These are phyloP conservation scores for Patella depressa DNA, from an alignment of 2,888 invertebrate species.

Conservation along the genomic window DNA sequence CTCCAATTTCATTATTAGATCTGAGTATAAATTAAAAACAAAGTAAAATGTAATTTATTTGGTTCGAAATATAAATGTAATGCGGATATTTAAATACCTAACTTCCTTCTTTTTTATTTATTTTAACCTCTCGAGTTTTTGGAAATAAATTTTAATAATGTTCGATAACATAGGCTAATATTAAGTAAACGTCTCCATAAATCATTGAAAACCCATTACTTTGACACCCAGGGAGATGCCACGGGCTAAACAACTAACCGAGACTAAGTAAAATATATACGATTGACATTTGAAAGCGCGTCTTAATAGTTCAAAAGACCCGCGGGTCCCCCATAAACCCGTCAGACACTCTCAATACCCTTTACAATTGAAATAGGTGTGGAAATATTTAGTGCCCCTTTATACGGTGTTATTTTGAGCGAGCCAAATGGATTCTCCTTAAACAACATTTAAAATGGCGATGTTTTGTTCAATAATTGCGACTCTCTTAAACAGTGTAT, in stretches of 20 bases:
- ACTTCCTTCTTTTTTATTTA: background rate
- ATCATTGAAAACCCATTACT: slow-evolving; percentile 1
- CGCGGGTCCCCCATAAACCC: slow-evolving; percentile 5
- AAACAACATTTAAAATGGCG: too few species aligned
- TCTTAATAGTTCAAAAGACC: slow-evolving; percentile 3
- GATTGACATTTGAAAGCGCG: background rate
- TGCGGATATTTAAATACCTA: background rate
- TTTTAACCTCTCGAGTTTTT: background rate
- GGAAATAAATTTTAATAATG: background rate
- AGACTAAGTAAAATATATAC: slow-evolving; percentile 5
- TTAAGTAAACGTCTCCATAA: background rate
- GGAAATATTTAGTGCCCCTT: too few species aligned
- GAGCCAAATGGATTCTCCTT: too few species aligned
- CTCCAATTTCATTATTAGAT: too few species aligned
- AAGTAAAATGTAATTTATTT: too few species aligned
- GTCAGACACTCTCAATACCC: background rate
- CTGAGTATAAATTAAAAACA: too few species aligned
- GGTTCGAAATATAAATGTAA: too few species aligned
- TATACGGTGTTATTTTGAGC: too few species aligned
- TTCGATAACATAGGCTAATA: background rate
- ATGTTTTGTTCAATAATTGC: too few species aligned
- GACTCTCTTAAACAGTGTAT: too few species aligned
- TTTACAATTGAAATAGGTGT: too few species aligned
- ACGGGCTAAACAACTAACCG: background rate
- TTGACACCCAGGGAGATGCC: background rate